These are phyloP conservation scores for Callithrix jacchus DNA, from an alignment of 2,113 vertebrate genomes.

Conservation along the genomic window DNA sequence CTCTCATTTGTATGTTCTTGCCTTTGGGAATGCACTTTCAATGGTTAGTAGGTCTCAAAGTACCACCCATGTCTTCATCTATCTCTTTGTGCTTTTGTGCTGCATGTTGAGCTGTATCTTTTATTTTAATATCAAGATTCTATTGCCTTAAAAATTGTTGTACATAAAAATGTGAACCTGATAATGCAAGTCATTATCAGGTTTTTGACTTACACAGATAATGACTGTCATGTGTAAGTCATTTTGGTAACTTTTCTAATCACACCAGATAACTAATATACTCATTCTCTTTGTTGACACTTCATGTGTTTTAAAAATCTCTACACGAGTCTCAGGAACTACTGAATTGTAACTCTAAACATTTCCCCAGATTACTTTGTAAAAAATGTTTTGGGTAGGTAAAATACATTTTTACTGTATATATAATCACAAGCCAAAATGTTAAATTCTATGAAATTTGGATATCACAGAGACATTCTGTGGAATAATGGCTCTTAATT, in stretches of 20 bases:
- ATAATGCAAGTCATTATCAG: too few relatives aligned
- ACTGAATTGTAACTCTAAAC: neutral
- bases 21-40: neutral
- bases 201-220: too few relatives aligned
- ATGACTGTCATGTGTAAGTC: too few relatives aligned
- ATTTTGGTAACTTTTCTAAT: neutral
- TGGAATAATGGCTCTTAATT: neutral
- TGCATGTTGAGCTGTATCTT: neutral
- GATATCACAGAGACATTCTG: neutral
- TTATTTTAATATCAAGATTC: neutral
- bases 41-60: neutral
- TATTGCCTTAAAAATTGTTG: neutral
- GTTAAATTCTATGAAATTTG: neutral
- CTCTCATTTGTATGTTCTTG: neutral
- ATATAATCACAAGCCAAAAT: neutral
- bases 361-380: neutral
- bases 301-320: neutral
- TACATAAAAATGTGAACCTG: neutral
- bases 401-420: neutral
- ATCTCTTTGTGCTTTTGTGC: neutral
- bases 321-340: neutral
- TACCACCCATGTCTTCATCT: neutral
- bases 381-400: neutral
- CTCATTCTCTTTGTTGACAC: neutral
- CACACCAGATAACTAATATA: neutral